phyloP scores from a whole-genome alignment of 2,113 vertebrate genomes.

The Bostrychus sinensis region DNA sequence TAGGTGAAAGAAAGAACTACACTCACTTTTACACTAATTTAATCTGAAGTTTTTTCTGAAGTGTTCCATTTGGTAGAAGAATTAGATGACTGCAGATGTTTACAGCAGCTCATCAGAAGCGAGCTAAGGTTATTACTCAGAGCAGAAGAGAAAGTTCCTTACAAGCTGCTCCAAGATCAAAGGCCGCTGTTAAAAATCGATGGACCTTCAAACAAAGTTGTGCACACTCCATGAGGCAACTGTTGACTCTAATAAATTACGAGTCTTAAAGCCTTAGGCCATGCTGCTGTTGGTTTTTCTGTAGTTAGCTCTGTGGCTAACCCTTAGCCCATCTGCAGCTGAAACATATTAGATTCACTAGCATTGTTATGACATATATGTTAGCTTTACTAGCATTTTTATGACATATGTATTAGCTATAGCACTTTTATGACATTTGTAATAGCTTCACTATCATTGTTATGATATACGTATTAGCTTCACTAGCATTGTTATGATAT shows the following conservation, averaged over 20 bases:
- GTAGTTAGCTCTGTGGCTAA: no score
- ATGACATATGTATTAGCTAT: no score
- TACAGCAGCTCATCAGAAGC: conserved; percentile 28
- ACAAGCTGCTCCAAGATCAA: conserved; percentile 1
- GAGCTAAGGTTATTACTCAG: conserved; percentile 50
- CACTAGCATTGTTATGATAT: no score
- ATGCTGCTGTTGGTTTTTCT: no score
- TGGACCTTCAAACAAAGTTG: background rate
- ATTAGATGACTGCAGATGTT: conserved; percentile 38
- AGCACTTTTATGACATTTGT: no score
- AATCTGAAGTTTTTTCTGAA: conserved; percentile 18
- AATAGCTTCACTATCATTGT: no score
- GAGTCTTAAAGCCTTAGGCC: no score
- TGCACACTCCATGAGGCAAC: background rate
- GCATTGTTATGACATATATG: no score
- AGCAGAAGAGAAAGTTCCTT: conserved; percentile 46
- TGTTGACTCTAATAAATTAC: background rate
- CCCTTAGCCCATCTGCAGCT: no score
- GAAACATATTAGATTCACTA: no score
- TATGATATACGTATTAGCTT: no score
- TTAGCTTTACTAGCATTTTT: no score
- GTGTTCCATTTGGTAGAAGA: conserved; percentile 27
- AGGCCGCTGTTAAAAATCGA: background rate
- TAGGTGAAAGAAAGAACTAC: conserved; percentile 9
- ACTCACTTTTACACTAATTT: background rate